Evolutionary conservation across 2,888 invertebrate species (phyloP).

Genomic region (Chymomyza amoena): DNA sequence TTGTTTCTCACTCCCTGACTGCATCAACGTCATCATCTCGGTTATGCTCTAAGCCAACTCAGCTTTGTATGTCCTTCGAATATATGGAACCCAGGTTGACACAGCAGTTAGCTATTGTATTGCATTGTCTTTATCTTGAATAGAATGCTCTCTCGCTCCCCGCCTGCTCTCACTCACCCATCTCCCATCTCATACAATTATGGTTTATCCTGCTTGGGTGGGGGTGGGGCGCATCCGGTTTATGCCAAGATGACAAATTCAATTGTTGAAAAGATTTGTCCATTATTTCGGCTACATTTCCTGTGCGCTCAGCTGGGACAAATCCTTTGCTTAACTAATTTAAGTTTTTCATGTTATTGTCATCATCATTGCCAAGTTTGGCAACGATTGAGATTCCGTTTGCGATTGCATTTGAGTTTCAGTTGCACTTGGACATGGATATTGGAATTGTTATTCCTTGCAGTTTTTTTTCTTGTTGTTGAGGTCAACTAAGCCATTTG

Average conservation of each 20-base stretch:
- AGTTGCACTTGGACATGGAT: neutral
- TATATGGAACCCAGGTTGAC: no score
- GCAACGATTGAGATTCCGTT: neutral
- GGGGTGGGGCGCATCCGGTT: conserved; percentile 1
- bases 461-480: neutral
- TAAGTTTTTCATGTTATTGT: conserved; percentile 24
- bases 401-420: conserved; percentile 12
- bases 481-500: conserved; percentile 42
- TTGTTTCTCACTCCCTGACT: neutral
- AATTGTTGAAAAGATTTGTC: conserved; percentile 9
- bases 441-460: neutral
- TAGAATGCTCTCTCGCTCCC: no score
- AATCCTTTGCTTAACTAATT: conserved; percentile 48
- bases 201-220: conserved; percentile 29
- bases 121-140: no score
- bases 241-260: conserved; percentile 17
- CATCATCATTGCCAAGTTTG: neutral
- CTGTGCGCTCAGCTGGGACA: neutral
- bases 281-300: conserved; percentile 21
- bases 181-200: conserved; percentile 27
- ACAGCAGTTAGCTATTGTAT: no score
- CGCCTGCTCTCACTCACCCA: neutral
- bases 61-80: no score
- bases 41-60: no score
- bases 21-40: no score